Evolutionary conservation across 2,113 vertebrate genomes (phyloP), one percentile per base, ranked within the genome.

Genomic region (Sinocyclocheilus anshuiensis): DNA sequence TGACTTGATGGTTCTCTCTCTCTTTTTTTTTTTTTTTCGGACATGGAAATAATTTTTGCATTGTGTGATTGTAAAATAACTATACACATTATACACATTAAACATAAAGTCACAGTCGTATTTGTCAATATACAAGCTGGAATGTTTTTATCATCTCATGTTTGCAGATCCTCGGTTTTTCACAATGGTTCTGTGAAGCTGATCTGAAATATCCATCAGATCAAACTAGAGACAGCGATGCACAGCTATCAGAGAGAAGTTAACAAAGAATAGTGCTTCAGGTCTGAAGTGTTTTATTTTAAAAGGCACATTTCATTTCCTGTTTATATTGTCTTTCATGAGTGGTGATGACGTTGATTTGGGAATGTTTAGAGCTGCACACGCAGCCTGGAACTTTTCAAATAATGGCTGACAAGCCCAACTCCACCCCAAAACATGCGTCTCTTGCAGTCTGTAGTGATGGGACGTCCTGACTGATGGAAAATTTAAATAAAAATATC

Each of bases 321-420:
- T 93, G 92, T 93, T 93, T 93, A 92, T 86, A 86, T 88, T 84
- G 74, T 86, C 7, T 67, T 88, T 86, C 61, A 86, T 78, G 83
- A 89, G 89, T 78, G 72, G 72, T 84, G 88, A 87, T 65, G 86
- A 76, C 81, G 84, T 90, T 88, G 86, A 91, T 90, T 87, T 22
- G 91, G 86, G 82, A 91, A 90, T 84, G 89, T 78, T 86, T 89
- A 67, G 84, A 83, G 86, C 67, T 88, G 88, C 76, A 55, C 69
- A 84, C 81, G 79, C 63, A 61, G 88, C 86, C 91, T 93, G 90
- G 89, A 90, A 87, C n/a, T 85, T 88, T 78, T 89, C 88, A 90
- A 72, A 90, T 76, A 39, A 83, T 86, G 80, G 86, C 75, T 79
- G 84, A 80, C 69, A 67, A 42, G 50, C 72, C 72, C 78, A 22